Evolutionary conservation across 2,113 vertebrate genomes (phyloP).

Genomic region (Phaethornis superciliosus): DNA sequence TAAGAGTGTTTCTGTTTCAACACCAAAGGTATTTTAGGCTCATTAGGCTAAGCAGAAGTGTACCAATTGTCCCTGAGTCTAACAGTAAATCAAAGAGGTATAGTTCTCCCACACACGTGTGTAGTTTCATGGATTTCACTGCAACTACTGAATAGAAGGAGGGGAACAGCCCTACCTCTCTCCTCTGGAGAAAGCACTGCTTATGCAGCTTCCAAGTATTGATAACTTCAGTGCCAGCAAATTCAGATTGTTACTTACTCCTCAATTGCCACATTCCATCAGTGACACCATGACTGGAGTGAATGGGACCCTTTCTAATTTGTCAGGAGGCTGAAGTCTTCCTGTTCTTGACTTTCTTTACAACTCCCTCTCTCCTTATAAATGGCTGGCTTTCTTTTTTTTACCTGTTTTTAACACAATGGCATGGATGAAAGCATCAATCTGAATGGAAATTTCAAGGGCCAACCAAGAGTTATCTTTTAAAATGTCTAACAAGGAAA

Average conservation of each 20-base stretch:
- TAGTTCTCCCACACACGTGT: neutral
- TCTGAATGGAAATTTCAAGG: neutral
- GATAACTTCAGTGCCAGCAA: neutral
- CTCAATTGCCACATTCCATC: neutral
- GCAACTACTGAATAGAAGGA: neutral
- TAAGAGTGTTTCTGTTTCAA: neutral
- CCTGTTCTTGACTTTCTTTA: neutral
- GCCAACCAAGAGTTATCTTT: neutral
- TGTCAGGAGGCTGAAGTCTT: neutral
- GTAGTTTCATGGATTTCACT: neutral
- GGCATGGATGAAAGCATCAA: neutral
- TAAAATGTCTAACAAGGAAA: neutral
- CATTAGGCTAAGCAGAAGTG: neutral
- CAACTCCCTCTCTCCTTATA: neutral
- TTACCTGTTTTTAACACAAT: neutral
- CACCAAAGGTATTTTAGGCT: neutral
- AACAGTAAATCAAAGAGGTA: neutral
- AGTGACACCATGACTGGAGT: neutral
- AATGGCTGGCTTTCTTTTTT: neutral
- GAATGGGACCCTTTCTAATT: neutral
- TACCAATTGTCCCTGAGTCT: constrained; percentile 43
- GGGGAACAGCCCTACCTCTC: neutral
- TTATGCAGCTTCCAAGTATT: neutral
- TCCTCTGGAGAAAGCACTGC: neutral
- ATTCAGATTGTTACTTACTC: neutral